A percentile compares a stretch with the other conserved stretches of the same genome.
Evolutionary conservation across 2,113 vertebrate genomes (phyloP).

Genomic region (Silurus glanis): DNA sequence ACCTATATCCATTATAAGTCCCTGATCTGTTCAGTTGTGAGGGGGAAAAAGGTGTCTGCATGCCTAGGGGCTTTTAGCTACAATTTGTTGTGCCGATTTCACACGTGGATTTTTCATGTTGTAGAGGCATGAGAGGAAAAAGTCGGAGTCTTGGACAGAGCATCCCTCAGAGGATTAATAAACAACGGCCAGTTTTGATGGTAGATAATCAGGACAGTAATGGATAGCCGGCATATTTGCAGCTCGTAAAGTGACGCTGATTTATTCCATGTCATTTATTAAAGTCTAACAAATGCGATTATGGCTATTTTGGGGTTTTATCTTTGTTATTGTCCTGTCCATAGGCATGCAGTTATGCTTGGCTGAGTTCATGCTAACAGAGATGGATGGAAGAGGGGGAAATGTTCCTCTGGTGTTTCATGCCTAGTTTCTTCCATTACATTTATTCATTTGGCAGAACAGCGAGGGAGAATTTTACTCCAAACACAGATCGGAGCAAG

Average conservation of each 20-base stretch:
- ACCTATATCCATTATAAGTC: background rate
- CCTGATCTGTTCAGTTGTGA: conserved; percentile 16
- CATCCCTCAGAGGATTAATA: background rate
- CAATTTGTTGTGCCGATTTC: conserved; percentile 27
- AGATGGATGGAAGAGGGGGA: background rate
- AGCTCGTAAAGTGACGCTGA: background rate
- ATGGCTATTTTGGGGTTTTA: background rate
- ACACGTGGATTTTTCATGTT: conserved; percentile 1
- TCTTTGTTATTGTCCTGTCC: conserved; percentile 9
- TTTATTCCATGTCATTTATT: conserved; percentile 22
- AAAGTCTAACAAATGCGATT: background rate
- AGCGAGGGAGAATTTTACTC: background rate
- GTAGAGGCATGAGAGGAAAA: background rate
- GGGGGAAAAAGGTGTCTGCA: background rate
- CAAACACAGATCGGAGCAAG: background rate
- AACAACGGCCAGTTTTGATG: background rate
- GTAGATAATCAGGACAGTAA: background rate
- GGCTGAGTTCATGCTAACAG: background rate
- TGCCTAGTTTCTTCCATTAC: conserved; percentile 13
- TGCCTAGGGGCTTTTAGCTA: conserved; percentile 20
- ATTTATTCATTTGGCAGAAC: conserved; percentile 10
- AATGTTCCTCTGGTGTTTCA: background rate
- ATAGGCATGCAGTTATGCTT: background rate
- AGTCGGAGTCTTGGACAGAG: background rate
- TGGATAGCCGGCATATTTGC: background rate